Evolutionary conservation across 2,888 invertebrate species (phyloP), one percentile per base, ranked within the genome.

Genomic region (Macrophya annulata): DNA sequence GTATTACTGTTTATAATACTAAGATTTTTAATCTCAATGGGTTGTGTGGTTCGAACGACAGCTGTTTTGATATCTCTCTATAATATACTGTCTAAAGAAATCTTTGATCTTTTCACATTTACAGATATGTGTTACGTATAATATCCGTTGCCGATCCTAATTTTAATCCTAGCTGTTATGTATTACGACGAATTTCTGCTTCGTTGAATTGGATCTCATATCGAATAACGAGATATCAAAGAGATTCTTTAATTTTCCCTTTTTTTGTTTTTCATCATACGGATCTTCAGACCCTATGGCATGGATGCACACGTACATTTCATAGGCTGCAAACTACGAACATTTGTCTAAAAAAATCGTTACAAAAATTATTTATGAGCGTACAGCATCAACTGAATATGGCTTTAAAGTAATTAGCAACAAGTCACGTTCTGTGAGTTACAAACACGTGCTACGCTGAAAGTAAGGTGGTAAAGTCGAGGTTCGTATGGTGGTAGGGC

Each of bases 41-140:
- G 68, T 37, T 85, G 71, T 89, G 89, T 6, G 90, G 48, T 48
- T 87, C 86, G 31, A 89, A 76, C 12, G 87, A 86, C 87, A 89
- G 37, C 89, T 89, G 45, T 89, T 89, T 62, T 90, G 89, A 31
- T 89, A 89, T 72, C 45, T 88, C 8, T 88, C 87, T 8, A 88
- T 85, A 88, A 84, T 0, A 71, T 84, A 62, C 51, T 81, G 25
- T 62, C 21, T 43, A 0, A 15, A 43, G 21, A 43, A 81, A 62
- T 62, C 59, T 81, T 81, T 81, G 81, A 81, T 62, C 59, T 40
- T 81, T 62, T 43, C 43, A 62, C 40, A n/a, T 81, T 81, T 17
- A n/a, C 31, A 55, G 1, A 31, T 31, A 31, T 31, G 31, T 31
- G 3, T 31, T 1, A 31, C 3, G 31, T 43, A 17, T 12, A n/a